Evolutionary conservation across 2,888 invertebrate species (phyloP).

Genomic region (Pyrocoelia pectoralis): DNA sequence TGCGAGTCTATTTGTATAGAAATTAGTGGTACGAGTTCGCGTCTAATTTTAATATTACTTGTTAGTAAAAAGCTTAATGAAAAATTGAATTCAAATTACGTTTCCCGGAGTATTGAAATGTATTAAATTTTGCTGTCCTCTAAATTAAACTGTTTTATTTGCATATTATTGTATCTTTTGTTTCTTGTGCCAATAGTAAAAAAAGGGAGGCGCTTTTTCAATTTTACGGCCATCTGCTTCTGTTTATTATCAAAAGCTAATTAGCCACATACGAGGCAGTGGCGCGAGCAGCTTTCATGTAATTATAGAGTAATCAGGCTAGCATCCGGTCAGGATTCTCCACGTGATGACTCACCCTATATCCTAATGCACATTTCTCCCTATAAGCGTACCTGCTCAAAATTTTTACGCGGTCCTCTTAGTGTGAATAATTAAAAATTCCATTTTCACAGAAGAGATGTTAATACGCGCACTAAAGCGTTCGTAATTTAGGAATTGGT

Average conservation of each 20-base stretch:
- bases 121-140: too few species aligned
- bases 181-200: background rate
- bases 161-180: too few species aligned
- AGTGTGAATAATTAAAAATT: conserved; percentile 32
- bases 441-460: conserved; percentile 29
- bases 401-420: too few species aligned
- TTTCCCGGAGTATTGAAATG: too few species aligned
- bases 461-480: conserved; percentile 24
- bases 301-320: conserved; percentile 37
- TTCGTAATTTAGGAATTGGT: conserved; percentile 26
- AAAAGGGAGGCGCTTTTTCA: conserved; percentile 22
- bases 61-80: too few species aligned
- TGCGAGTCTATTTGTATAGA: too few species aligned
- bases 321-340: conserved; percentile 33
- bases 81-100: too few species aligned
- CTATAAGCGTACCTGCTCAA: background rate
- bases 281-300: conserved; percentile 37
- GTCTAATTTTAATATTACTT: too few species aligned
- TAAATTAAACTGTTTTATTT: background rate
- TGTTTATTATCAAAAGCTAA: conserved; percentile 37
- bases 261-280: conserved; percentile 36
- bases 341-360: conserved; percentile 32
- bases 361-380: conserved; percentile 18
- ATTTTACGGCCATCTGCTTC: conserved; percentile 34
- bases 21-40: too few species aligned